phyloP scores from a whole-genome alignment of 1,140 invertebrate genomes.

The Hylaeus anthracinus region DNA sequence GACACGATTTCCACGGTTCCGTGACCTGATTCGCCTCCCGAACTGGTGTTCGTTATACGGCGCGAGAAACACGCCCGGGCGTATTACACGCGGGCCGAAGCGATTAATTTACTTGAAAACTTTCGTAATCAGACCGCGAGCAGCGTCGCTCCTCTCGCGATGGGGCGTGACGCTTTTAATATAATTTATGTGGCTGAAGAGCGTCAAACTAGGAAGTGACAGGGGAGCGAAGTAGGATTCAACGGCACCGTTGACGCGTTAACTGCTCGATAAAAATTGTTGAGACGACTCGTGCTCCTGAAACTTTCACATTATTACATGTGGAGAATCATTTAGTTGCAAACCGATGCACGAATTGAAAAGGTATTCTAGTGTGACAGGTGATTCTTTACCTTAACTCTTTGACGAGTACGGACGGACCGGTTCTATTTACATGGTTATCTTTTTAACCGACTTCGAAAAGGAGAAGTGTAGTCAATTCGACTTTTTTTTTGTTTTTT shows the following conservation, averaged over 20 bases:
- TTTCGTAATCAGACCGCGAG: constrained; percentile 69
- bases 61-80: constrained; percentile 2
- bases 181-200: constrained; percentile 55
- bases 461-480: too few species aligned
- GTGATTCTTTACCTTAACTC: too few species aligned
- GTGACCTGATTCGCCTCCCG: constrained; percentile 27
- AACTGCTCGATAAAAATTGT: background rate
- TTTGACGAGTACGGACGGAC: too few species aligned
- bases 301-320: too few species aligned
- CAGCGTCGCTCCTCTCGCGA: constrained; percentile 46
- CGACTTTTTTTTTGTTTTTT: too few species aligned
- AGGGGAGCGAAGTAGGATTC: background rate
- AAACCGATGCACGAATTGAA: too few species aligned
- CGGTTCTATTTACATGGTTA: too few species aligned
- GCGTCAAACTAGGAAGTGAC: background rate
- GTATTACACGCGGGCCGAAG: background rate
- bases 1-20: constrained; percentile 20
- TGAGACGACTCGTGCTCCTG: background rate
- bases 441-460: too few species aligned
- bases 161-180: constrained; percentile 65
- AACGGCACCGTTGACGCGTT: background rate
- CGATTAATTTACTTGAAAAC: constrained; percentile 71
- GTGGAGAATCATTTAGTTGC: too few species aligned
- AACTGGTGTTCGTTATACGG: background rate
- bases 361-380: too few species aligned